These are phyloP conservation scores for Hydrolagus colliei DNA, from an alignment of 2,797 vertebrate species.

Conservation along the genomic window DNA sequence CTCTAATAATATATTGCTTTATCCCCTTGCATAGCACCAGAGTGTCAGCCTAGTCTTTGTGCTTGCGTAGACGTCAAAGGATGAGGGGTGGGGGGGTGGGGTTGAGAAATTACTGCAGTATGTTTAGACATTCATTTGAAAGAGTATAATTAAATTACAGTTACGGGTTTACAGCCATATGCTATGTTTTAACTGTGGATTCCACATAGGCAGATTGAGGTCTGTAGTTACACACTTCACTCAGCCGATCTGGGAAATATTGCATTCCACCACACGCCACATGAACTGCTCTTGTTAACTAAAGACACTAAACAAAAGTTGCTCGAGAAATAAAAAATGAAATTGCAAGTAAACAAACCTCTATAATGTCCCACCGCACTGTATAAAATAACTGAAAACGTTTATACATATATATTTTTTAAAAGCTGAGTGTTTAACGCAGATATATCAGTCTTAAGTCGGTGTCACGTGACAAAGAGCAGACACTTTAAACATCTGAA, in stretches of 20 bases:
- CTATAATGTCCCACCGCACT: not conserved
- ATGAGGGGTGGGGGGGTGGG: too few species aligned
- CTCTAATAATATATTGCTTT: too few species aligned
- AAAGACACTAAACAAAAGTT: not conserved
- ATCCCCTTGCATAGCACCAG: too few species aligned
- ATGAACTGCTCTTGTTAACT: not conserved
- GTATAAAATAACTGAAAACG: not conserved
- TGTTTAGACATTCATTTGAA: too few species aligned
- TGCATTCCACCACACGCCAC: too few species aligned
- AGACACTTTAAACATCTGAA: slow-evolving; percentile 28
- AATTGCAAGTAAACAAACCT: not conserved
- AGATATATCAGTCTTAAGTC: slow-evolving; percentile 25
- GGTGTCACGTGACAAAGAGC: slow-evolving; percentile 22
- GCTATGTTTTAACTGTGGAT: not conserved
- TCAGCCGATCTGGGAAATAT: not conserved
- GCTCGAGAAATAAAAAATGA: not conserved
- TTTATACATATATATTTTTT: not conserved
- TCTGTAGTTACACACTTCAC: slow-evolving; percentile 10
- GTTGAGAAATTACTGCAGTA: too few species aligned
- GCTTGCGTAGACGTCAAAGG: too few species aligned
- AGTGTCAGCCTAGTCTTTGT: too few species aligned
- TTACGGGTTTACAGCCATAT: not conserved
- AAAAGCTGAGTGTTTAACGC: not conserved
- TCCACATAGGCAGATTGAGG: slow-evolving; percentile 11
- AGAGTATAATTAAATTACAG: not conserved